A percentile compares a stretch with the other conserved stretches of the same genome.
phyloP scores from a whole-genome alignment of 2,888 invertebrate species.

The Lepeophtheirus nordmannii region DNA sequence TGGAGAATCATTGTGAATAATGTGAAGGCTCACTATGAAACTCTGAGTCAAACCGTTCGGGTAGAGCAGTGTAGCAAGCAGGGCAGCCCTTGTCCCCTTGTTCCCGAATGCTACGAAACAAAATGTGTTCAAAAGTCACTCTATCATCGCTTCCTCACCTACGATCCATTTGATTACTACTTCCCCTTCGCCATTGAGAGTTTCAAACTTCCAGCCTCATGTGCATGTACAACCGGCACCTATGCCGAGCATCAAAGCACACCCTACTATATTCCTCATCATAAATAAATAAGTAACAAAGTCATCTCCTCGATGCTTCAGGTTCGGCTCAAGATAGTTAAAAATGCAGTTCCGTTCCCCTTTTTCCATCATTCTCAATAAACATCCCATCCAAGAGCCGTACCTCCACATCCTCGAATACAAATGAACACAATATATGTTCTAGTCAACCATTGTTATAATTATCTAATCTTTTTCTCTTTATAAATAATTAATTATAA shows the following conservation, averaged over 20 bases:
- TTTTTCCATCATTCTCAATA: background rate
- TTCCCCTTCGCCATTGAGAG: constrained; percentile 30
- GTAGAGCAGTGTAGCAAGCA: constrained; percentile 27
- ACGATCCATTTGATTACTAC: constrained; percentile 30
- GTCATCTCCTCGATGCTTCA: no score
- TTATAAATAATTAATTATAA: no score
- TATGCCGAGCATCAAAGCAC: constrained; percentile 17
- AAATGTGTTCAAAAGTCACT: constrained; percentile 28
- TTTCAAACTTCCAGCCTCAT: constrained; percentile 30
- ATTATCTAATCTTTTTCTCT: no score
- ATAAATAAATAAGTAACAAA: background rate
- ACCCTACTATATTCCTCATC: background rate
- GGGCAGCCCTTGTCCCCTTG: constrained; percentile 27
- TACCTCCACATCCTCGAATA: no score
- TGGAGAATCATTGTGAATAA: constrained; percentile 30
- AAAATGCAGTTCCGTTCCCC: background rate
- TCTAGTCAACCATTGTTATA: no score
- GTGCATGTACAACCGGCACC: constrained; percentile 28
- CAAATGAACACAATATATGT: no score
- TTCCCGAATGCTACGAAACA: constrained; percentile 28
- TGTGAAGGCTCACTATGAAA: constrained; percentile 27
- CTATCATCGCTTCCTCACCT: constrained; percentile 29
- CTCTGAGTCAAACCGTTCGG: constrained; percentile 27
- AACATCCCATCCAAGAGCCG: no score
- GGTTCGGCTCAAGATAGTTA: no score